Evolutionary conservation across 2,113 vertebrate genomes (phyloP).

Genomic region (Synchiropus splendidus): DNA sequence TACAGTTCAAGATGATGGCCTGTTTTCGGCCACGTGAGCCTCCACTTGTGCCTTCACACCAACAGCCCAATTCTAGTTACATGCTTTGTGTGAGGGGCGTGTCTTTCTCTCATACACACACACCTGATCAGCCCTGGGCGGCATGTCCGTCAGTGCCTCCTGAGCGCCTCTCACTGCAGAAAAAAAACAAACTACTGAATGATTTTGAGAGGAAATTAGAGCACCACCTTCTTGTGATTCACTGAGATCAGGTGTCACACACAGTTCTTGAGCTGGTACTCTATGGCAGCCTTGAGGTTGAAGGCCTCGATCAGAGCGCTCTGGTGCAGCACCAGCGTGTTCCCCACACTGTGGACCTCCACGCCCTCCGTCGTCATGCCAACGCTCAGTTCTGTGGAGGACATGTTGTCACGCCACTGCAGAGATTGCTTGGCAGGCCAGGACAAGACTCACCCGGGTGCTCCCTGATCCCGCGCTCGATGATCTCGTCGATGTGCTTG

Average conservation of each 20-base stretch:
- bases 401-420: not conserved
- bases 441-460: conserved; percentile 70
- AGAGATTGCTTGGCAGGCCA: not conserved
- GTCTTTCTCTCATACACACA: conserved; percentile 3
- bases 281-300: conserved; percentile 91
- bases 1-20: conserved; percentile 3
- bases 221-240: not conserved
- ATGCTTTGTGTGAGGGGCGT: no score
- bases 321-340: conserved; percentile 85
- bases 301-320: conserved; percentile 90
- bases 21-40: conserved; percentile 7
- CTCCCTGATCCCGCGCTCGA: conserved; percentile 80
- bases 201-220: no score
- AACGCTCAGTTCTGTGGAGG: conserved; percentile 74
- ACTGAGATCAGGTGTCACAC: conserved; percentile 19
- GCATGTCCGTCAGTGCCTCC: conserved; percentile 91
- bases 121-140: conserved; percentile 79
- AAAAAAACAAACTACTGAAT: no score
- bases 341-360: conserved; percentile 87
- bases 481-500: conserved; percentile 81
- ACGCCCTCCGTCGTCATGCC: conserved; percentile 88
- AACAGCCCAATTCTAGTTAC: conserved; percentile 2
- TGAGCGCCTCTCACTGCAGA: conserved; percentile 71
- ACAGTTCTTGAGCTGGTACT: conserved; percentile 84
- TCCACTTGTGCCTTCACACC: conserved; percentile 29